Evolutionary conservation across 2,888 invertebrate genomes (phyloP).

Genomic region (Agrochola lota): DNA sequence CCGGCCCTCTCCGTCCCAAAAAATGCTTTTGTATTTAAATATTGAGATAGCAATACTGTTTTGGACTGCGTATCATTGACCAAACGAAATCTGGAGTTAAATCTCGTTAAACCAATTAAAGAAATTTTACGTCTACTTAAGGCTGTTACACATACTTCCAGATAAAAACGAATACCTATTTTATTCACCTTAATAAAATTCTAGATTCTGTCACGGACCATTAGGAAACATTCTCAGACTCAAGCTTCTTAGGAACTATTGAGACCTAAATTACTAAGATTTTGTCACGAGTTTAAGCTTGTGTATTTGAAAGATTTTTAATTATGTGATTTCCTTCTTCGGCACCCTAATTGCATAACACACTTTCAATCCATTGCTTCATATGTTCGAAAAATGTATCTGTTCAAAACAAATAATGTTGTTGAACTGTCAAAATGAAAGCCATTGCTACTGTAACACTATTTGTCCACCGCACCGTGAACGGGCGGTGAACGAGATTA

Average conservation of each 20-base stretch:
- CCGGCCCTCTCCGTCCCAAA: not conserved
- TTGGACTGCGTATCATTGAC: not conserved
- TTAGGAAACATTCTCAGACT: conserved; percentile 21
- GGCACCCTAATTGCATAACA: too few relatives aligned
- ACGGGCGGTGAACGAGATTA: too few relatives aligned
- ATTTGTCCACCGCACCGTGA: too few relatives aligned
- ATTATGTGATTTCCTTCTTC: conserved; percentile 15
- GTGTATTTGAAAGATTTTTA: conserved; percentile 9
- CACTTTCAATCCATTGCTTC: too few relatives aligned
- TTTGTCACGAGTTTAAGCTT: conserved; percentile 9
- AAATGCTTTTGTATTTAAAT: not conserved
- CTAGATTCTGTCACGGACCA: conserved; percentile 4
- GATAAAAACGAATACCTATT: conserved; percentile 9
- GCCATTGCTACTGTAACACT: too few relatives aligned
- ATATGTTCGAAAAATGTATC: too few relatives aligned
- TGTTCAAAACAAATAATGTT: too few relatives aligned
- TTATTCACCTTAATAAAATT: not conserved
- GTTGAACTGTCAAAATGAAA: too few relatives aligned
- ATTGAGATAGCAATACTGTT: not conserved
- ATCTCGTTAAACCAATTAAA: not conserved
- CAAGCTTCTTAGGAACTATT: not conserved
- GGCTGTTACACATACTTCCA: not conserved
- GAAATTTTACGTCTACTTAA: not conserved
- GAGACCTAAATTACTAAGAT: conserved; percentile 23
- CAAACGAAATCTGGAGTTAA: too few relatives aligned